Conservation (phyloP, 2,113 vertebrate species). For the Myodes glareolus region DNA sequence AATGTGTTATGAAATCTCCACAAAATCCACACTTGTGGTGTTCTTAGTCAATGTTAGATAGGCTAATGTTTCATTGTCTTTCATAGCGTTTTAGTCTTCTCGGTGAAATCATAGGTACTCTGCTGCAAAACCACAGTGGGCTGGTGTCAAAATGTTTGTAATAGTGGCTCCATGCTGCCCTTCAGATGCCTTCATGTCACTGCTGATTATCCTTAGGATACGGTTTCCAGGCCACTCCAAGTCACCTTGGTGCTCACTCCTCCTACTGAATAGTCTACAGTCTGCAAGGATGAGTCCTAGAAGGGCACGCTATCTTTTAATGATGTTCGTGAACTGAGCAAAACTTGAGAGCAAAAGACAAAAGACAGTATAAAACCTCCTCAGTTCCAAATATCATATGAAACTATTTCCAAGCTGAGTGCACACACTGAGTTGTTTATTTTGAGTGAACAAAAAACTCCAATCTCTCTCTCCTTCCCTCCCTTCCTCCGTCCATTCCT, state of each 20-base stretch:
- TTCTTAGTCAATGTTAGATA: background rate
- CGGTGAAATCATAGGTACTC: background rate
- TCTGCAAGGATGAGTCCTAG: slow-evolving; percentile 45
- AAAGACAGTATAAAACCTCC: slow-evolving; percentile 53
- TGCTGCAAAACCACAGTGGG: slow-evolving; percentile 1
- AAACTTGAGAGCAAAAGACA: slow-evolving; percentile 73
- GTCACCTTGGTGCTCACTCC: slow-evolving; percentile 44
- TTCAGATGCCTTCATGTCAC: background rate
- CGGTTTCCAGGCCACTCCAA: slow-evolving; percentile 12
- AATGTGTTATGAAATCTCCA: background rate
- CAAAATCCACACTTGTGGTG: background rate
- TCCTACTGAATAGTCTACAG: slow-evolving; percentile 36
- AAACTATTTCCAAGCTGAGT: slow-evolving; percentile 50
- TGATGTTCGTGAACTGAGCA: slow-evolving; percentile 58
- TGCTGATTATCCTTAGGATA: background rate
- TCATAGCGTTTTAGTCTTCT: slow-evolving; percentile 6
- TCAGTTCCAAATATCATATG: slow-evolving; percentile 45
- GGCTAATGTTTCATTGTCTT: background rate
- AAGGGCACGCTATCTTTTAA: slow-evolving; percentile 52
- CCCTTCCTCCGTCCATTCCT: slow-evolving; percentile 47
- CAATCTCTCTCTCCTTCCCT: slow-evolving; percentile 64
- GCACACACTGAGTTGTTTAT: slow-evolving; percentile 45
- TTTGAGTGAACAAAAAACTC: slow-evolving; percentile 67
- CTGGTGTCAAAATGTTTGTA: slow-evolving; percentile 15
- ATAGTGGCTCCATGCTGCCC: background rate